phyloP scores from a whole-genome alignment of 2,797 vertebrate genomes.

The Sebastes wilsoni region DNA sequence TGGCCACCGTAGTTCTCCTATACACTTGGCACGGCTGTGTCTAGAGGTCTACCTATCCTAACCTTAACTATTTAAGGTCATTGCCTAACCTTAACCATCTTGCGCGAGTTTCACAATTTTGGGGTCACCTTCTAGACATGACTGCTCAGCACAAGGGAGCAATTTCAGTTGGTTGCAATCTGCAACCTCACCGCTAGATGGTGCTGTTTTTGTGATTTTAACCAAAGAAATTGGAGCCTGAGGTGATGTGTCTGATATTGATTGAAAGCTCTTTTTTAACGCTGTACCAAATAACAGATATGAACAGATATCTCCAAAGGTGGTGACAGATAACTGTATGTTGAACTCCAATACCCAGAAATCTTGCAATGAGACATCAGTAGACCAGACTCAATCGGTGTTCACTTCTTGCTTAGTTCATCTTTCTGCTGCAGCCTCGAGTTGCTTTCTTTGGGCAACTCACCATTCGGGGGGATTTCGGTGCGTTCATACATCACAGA shows the following conservation, averaged over 20 bases:
- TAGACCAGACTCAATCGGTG: background rate
- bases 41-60: no score
- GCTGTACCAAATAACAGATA: background rate
- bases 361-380: background rate
- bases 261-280: background rate
- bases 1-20: no score
- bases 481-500: slow-evolving; percentile 34
- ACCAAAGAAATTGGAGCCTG: background rate
- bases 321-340: background rate
- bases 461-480: slow-evolving; percentile 28
- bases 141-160: no score
- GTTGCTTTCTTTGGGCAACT: slow-evolving; percentile 6
- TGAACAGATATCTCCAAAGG: background rate
- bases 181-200: no score
- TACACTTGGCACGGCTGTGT: no score
- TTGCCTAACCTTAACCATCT: no score
- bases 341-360: background rate
- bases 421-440: background rate
- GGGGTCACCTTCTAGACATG: no score
- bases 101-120: accelerated
- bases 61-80: no score
- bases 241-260: background rate
- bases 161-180: no score
- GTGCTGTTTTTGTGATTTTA: no score
- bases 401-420: background rate